Percentiles rank a stretch among this genome's conserved stretches.
Conservation (phyloP, 2,797 vertebrate genomes). For the Enteromius anoplus region DNA sequence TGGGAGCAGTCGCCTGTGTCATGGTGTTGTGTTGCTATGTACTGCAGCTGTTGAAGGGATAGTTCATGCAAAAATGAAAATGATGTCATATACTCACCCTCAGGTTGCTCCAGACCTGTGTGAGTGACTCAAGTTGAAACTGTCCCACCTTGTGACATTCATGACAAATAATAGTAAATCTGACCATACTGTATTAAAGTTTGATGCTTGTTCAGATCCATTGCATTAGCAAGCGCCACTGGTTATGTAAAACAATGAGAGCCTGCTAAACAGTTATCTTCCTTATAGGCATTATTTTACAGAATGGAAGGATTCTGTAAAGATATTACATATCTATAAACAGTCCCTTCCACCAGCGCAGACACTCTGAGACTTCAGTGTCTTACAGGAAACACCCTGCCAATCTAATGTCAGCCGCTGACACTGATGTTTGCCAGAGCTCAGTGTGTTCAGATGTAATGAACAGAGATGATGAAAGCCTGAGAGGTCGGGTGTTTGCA, state of each 20-base stretch:
- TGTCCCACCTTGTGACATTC: too few relatives aligned
- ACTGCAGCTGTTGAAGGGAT: too few relatives aligned
- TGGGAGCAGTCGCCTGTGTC: neutral
- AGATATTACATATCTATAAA: neutral
- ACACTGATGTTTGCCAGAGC: constrained; percentile 22
- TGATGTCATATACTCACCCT: too few relatives aligned
- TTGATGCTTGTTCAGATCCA: neutral
- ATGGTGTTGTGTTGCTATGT: neutral
- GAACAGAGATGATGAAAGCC: constrained; percentile 37
- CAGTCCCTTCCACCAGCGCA: neutral
- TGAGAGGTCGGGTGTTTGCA: constrained; percentile 8
- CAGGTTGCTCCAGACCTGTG: too few relatives aligned
- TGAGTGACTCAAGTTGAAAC: too few relatives aligned
- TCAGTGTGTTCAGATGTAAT: constrained; percentile 24
- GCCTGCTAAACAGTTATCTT: neutral
- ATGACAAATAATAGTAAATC: neutral
- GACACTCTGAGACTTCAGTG: neutral
- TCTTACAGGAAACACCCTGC: constrained; percentile 14
- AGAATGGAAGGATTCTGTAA: neutral
- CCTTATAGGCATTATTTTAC: neutral
- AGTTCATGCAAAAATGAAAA: too few relatives aligned
- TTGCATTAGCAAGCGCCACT: neutral
- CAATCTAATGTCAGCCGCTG: constrained; percentile 27
- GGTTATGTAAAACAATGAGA: neutral
- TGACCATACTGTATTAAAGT: neutral